Base-by-base conservation (phyloP, 2,888 invertebrate genomes). In the Sisyra terminalis region DNA sequence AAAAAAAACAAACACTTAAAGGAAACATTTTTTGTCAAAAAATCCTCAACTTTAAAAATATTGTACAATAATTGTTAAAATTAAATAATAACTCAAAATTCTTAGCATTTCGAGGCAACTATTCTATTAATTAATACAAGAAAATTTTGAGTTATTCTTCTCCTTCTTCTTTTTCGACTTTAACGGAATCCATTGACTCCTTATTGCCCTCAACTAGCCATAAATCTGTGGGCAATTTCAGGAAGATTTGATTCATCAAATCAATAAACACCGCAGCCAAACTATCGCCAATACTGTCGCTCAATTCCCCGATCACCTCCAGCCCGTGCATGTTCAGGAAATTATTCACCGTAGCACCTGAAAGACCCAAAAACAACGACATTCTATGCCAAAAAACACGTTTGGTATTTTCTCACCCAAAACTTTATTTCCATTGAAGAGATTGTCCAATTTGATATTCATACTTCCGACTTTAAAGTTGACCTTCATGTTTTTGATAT, bases 391-490 rank as follows among this genome's bases (percentile, higher is more conserved):
- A 14, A n/a, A 36, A n/a, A 36, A 3, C 10, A 14, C 11, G 36
- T 36, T 3, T 3, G 2, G 14, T 14, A 14, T 11, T 4, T 14
- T n/a, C 55, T 55, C 55, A 67, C 69, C 69, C 49, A 75, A 57
- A 46, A 73, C 63, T 54, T 70, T 67, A 51, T 75, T 75, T 38
- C 75, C 75, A 52, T 74, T 74, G 53, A 75, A 75, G 8, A 75
- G 60, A 56, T 74, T 73, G 40, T 66, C 64, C 14, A 75, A 56
- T 46, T 69, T 65, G 15, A 72, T 65, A 11, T 66, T 63, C 61
- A 73, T 66, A 3, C 59, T 58, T 9, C 66, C 63, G 43, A 74
- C 64, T 37, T 59, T 61, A 50, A 74, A 74, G 30, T 64, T 64
- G 0, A 74, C 70, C 47, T 65, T 63, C 69, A 73, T 73, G 30